Evolutionary conservation across 2,888 invertebrate genomes (phyloP), one percentile per base, ranked within the genome.

Genomic region (Phalera bucephala): DNA sequence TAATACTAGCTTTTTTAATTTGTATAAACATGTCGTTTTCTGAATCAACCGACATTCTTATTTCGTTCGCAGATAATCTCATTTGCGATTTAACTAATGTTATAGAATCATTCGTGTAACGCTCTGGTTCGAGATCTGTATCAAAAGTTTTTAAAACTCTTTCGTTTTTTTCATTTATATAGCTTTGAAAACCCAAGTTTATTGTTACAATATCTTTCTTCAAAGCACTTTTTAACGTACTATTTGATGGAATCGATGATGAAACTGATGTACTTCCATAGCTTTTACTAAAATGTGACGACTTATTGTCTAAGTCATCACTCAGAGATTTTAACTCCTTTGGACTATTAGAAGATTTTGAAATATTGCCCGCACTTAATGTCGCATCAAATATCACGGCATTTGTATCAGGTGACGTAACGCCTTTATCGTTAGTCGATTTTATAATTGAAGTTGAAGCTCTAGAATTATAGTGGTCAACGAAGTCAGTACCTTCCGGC

Each of bases 141-240:
- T 76, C 63, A 30, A 78, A 55, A 31, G 75, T 72, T 61, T 56
- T 72, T 8, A 85, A 35, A 26, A 68, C 45, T 42, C 51, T 65
- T 48, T 73, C 58, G 27, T 76, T 72, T 31, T 67, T 57, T 5
- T 73, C 57, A 36, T 73, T 68, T 3, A 52, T 1, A 25, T 69
- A 75, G 10, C 62, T 71, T 36, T 76, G 72, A 41, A 85, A 75
- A 32, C 65, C 73, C 29, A 87, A 47, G 31, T 81, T 64, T 9
- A 80, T 12, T 28, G 42, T 38, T 31, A 58, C 34, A 13, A 30
- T 26, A 14, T 37, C 36, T 15, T 30, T 37, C 19, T 49, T 40
- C 19, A 33, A 10, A n/a, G 30, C 31, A 30, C 33, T 43, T 43
- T 40, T 51, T 19, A 47, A 17, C 8, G 35, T 40, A 6, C 28